Evolutionary conservation across 2,888 invertebrate genomes (phyloP).

Genomic region (Drosophila fulvimacula): DNA sequence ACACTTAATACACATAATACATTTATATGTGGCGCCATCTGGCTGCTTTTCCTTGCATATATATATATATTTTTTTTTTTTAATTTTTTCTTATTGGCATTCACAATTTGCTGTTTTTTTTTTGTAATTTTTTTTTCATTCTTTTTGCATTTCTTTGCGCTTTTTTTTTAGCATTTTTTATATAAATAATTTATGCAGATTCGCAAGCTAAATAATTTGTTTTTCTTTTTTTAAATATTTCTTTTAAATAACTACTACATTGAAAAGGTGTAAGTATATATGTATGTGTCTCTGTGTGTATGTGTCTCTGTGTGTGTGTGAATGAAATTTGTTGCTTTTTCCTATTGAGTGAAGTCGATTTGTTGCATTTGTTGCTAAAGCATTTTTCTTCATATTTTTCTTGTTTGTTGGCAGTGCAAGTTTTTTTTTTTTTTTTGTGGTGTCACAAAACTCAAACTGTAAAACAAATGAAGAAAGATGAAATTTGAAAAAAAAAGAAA

Average conservation of each 20-base stretch:
- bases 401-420: constrained; percentile 70
- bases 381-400: constrained; percentile 20
- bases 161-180: constrained; percentile 29
- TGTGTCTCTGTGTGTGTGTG: constrained; percentile 15
- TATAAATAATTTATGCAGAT: constrained; percentile 31
- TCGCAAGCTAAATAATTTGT: constrained; percentile 61
- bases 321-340: constrained; percentile 16
- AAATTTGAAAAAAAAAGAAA: background rate
- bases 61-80: constrained; percentile 1
- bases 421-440: constrained; percentile 43
- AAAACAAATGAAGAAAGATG: constrained; percentile 6
- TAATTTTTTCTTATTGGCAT: constrained; percentile 27
- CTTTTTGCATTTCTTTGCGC: constrained; percentile 20
- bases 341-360: constrained; percentile 11
- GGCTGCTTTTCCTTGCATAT: constrained; percentile 12
- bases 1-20: constrained; percentile 17
- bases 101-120: constrained; percentile 34
- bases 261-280: constrained; percentile 36
- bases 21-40: constrained; percentile 31
- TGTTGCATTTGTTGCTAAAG: constrained; percentile 43
- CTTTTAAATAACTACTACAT: constrained; percentile 63
- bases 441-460: constrained; percentile 42
- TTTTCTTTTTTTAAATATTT: constrained; percentile 45
- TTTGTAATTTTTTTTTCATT: background rate
- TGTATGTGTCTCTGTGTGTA: constrained; percentile 14